Base-by-base conservation (phyloP, 2,113 vertebrate genomes). In the Colinus virginianus region DNA sequence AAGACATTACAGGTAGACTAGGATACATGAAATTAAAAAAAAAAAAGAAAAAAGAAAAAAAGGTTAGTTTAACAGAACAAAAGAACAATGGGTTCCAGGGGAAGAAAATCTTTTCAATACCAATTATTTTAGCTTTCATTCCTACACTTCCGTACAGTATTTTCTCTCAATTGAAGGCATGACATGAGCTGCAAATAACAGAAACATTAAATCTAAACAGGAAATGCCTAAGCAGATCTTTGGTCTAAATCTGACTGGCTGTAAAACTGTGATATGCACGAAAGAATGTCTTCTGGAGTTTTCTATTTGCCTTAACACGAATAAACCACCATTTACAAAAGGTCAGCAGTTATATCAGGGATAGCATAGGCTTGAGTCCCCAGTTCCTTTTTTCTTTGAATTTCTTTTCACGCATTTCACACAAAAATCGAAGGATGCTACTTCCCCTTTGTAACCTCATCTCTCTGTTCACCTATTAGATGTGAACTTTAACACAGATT, bases 221-320 rank as follows among this genome's bases (percentile, higher is more conserved):
- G 81, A 95, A 95, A 95, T 95, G 81, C 79, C 83, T 90, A 63
- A 75, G 38, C 45, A 84, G 76, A 62, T 42, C 25, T 61, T 62
- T 95, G 48, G 38, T n/a, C 38, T 46, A 48, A 82, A 88, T 70
- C 43, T 40, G 5, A 80, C 63, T 89, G 85, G 71, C 26, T 87
- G 55, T 90, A 67, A 87, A 67, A 80, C 56, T 69, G 42, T 66
- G 38, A 56, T 75, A 64, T 0, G 0, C 46, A 56, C 58, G 22
- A 61, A 82, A 80, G 59, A 83, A 76, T 61, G 28, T 85, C 43
- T 63, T 87, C 63, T 69, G 51, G 16, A 17, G 19, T 61, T 71
- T 93, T 86, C 61, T 15, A 42, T 36, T 79, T 94, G 48, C 58
- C 78, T 84, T 90, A 64, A 64, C 34, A 78, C 38, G 15, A 88